Evolutionary conservation across 1,140 invertebrate species (phyloP), one percentile per base, ranked within the genome.

Genomic region (Homarus americanus): DNA sequence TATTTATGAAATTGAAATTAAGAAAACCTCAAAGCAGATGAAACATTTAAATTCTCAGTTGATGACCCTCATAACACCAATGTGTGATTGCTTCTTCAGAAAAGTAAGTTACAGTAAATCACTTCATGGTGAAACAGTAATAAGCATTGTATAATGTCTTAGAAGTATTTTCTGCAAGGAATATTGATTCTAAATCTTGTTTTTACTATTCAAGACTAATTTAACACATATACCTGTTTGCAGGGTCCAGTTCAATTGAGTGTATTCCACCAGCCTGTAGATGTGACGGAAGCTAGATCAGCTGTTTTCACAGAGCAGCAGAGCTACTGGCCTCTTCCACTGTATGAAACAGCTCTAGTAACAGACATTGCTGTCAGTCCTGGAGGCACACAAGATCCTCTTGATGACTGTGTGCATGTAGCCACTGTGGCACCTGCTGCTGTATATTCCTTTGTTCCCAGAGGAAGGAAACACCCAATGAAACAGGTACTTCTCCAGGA

Each of bases 281-380:
- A 96, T 91, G 94, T 94, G 93, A 93, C 94, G 73, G 95, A 96
- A 86, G 94, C 95, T 2, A 94, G 96, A 91, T 94, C 95, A 0
- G 92, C 93, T 34, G 94, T 94, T 91, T 96, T 96, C 93, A 95
- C 94, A n/a, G 96, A 96, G 92, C 93, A 96, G 89, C 94, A 96
- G 91, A 94, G 94, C 80, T 95, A 95, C 90, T 96, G 96, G 95
- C 94, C 93, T 3, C 91, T 96, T 28, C 96, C 96, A 0, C 92
- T 96, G 34, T 93, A 94, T 82, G 95, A 96, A 34, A 94, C 93
- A 12, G 94, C 94, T n/a, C 93, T 95, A 28, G 94, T 96, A 10
- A 94, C 94, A 82, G 95, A 95, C 92, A 89, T 96, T 4, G 93
- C 94, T 32, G 94, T 95, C 20, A 94, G 94, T 17, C 94, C 94